These are phyloP conservation scores for Austrofundulus limnaeus DNA, from an alignment of 2,113 vertebrate species.

Conservation along the genomic window DNA sequence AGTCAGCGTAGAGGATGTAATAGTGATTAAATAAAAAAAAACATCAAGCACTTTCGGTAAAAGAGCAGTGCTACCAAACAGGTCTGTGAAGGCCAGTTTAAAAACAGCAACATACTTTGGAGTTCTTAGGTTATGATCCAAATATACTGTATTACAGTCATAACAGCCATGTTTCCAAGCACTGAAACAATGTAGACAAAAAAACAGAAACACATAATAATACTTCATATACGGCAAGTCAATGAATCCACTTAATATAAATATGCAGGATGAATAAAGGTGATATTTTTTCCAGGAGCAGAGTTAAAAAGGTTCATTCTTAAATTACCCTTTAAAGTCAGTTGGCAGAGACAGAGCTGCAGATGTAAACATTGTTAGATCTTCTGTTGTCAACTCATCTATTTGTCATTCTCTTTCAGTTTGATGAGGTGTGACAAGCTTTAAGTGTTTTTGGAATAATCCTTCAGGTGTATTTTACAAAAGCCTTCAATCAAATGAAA, in stretches of 20 bases:
- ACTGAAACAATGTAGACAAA: conserved; percentile 65
- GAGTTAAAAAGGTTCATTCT: conserved; percentile 24
- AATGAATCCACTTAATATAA: conserved; percentile 66
- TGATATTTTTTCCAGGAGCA: conserved; percentile 49
- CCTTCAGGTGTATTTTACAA: too few species aligned
- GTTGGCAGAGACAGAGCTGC: too few species aligned
- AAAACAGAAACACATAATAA: conserved; percentile 71
- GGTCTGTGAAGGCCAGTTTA: conserved; percentile 71
- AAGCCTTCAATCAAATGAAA: too few species aligned
- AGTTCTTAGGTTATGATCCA: conserved; percentile 65
- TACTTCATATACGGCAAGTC: conserved; percentile 57
- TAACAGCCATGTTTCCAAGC: conserved; percentile 59
- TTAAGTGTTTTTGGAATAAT: too few species aligned
- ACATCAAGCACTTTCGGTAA: conserved; percentile 74
- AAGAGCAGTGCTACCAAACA: conserved; percentile 65
- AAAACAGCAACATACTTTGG: conserved; percentile 78
- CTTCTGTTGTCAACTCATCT: too few species aligned
- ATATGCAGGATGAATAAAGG: conserved; percentile 62
- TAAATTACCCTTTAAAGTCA: too few species aligned
- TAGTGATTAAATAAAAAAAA: conserved; percentile 64
- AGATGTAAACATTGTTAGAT: too few species aligned
- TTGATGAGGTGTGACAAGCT: too few species aligned
- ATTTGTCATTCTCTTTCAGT: too few species aligned
- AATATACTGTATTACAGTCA: conserved; percentile 60
- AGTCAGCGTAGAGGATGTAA: conserved; percentile 61